Evolutionary conservation across 2,113 vertebrate genomes (phyloP).

Genomic region (Tor tambroides): DNA sequence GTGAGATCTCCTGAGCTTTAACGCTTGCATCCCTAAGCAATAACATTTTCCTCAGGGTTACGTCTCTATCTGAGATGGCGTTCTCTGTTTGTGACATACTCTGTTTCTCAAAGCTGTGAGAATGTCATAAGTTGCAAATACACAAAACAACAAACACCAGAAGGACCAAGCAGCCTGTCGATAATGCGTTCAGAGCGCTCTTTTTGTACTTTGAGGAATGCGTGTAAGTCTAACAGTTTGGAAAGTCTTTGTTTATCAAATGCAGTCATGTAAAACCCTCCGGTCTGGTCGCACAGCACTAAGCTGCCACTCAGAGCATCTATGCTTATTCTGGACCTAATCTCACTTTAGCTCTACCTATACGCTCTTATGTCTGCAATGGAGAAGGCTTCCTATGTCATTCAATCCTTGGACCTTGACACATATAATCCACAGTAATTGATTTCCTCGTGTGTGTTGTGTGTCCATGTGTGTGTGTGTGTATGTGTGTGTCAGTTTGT

Average conservation of each 20-base stretch:
- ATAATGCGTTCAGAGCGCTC: neutral
- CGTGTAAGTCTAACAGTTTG: slow-evolving; percentile 30
- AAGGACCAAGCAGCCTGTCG: neutral
- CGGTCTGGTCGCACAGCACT: neutral
- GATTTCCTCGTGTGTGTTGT: neutral
- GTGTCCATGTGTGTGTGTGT: neutral
- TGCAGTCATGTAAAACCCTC: slow-evolving; percentile 27
- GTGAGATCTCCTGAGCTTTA: neutral
- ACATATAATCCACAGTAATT: slow-evolving; percentile 24
- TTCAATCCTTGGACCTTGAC: neutral
- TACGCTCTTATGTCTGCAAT: neutral
- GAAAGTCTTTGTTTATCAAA: slow-evolving; percentile 25
- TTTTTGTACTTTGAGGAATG: neutral
- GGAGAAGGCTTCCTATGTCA: neutral
- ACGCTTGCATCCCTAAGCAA: neutral
- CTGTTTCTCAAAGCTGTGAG: neutral
- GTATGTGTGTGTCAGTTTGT: neutral
- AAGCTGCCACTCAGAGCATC: slow-evolving; percentile 23
- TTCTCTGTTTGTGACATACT: too few relatives aligned
- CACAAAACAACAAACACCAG: slow-evolving; percentile 15
- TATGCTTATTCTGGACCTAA: slow-evolving; percentile 36
- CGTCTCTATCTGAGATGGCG: neutral
- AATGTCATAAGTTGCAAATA: neutral
- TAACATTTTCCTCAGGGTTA: neutral
- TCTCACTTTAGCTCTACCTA: slow-evolving; percentile 34